Evolutionary conservation across 2,888 invertebrate genomes (phyloP).

Genomic region (Strigamia crassipes): DNA sequence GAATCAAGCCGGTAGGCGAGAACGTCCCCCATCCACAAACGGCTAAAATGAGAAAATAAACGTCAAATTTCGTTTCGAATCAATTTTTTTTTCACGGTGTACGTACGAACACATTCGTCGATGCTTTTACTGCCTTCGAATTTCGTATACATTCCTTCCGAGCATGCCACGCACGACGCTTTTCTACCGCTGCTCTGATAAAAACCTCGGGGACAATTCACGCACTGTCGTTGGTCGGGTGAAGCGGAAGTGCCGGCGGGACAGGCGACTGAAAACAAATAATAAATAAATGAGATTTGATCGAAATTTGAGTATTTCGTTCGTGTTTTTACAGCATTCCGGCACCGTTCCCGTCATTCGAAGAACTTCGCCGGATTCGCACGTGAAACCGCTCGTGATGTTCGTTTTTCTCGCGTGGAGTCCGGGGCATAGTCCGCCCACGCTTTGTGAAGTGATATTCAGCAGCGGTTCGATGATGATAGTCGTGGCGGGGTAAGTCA

Average conservation of each 20-base stretch:
- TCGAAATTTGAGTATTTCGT: background rate
- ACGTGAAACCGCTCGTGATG: constrained; percentile 87
- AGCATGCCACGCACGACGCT: constrained; percentile 86
- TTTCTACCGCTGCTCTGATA: constrained; percentile 92
- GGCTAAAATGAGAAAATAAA: constrained; percentile 59
- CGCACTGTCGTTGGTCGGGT: constrained; percentile 87
- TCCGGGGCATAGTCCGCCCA: constrained; percentile 91
- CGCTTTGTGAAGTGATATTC: constrained; percentile 74
- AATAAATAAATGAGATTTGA: background rate
- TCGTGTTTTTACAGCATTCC: constrained; percentile 80
- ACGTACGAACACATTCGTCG: constrained; percentile 74
- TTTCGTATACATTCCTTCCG: constrained; percentile 77
- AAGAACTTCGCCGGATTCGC: constrained; percentile 89
- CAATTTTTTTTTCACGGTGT: background rate
- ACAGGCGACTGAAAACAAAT: constrained; percentile 83
- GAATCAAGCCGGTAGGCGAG: constrained; percentile 89
- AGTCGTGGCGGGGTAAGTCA: constrained; percentile 90
- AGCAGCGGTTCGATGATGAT: constrained; percentile 85
- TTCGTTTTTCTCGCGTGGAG: constrained; percentile 82
- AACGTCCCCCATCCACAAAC: constrained; percentile 96
- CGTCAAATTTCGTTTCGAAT: background rate
- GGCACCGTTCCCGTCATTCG: constrained; percentile 92
- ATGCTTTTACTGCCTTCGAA: constrained; percentile 71
- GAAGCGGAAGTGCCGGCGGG: constrained; percentile 94
- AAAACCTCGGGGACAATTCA: constrained; percentile 86